Percentiles rank a stretch among this genome's conserved stretches.
These are phyloP conservation scores for Aphidius ervi DNA, from an alignment of 1,140 invertebrate genomes.

Conservation along the genomic window DNA sequence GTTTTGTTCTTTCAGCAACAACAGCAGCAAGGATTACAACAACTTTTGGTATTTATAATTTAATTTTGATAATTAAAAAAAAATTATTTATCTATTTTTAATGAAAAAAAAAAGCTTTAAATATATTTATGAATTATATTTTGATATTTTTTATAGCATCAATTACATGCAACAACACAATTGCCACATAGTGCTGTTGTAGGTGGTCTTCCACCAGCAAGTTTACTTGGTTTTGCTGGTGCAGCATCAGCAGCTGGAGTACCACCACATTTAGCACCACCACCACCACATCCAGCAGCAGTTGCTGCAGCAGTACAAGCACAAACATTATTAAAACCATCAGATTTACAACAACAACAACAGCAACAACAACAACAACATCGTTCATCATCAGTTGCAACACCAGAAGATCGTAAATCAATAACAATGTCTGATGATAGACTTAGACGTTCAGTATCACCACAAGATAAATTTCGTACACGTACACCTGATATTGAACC, in stretches of 20 bases:
- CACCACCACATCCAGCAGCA: constrained; percentile 37
- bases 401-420: constrained; percentile 47
- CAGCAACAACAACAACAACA: constrained; percentile 13
- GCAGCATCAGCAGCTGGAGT: constrained; percentile 45
- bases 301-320: constrained; percentile 40
- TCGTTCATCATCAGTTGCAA: constrained; percentile 36
- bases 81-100: not conserved
- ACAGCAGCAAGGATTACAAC: constrained; percentile 48
- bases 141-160: constrained; percentile 61
- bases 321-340: constrained; percentile 42
- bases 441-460: constrained; percentile 57
- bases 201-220: constrained; percentile 51
- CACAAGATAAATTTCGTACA: constrained; percentile 56
- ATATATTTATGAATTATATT: constrained; percentile 1
- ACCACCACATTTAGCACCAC: constrained; percentile 42
- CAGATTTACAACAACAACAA: constrained; percentile 38
- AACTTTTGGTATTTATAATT: constrained; percentile 41
- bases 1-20: constrained; percentile 41
- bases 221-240: constrained; percentile 47
- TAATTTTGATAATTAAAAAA: not conserved
- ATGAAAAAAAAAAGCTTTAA: constrained; percentile 2
- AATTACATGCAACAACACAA: constrained; percentile 87
- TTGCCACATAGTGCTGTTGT: constrained; percentile 72
- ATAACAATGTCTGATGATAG: constrained; percentile 44
- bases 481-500: constrained; percentile 51